Conservation (phyloP, 2,113 vertebrate species). For the Callorhinus ursinus region DNA sequence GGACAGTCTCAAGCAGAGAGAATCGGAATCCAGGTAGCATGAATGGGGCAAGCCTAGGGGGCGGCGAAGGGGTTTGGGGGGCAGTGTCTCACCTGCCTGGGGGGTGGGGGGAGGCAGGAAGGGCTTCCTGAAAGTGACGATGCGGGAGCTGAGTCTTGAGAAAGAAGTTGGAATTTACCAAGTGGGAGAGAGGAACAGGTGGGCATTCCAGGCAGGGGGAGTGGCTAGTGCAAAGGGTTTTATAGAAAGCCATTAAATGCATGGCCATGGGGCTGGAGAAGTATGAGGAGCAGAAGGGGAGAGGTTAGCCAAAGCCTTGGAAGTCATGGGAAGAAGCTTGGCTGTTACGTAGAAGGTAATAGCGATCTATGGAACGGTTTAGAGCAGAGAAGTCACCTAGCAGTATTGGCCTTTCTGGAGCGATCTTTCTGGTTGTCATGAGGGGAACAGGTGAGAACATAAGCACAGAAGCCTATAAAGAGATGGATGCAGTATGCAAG, state of each 20-base stretch:
- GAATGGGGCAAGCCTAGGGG: not conserved
- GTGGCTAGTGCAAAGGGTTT: constrained; percentile 27
- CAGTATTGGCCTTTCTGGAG: not conserved
- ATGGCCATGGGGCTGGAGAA: not conserved
- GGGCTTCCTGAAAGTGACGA: not conserved
- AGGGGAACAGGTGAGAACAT: not conserved
- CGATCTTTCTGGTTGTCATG: not conserved
- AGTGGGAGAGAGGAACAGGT: rapidly evolving
- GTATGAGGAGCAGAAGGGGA: rapidly evolving
- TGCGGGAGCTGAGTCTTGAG: not conserved
- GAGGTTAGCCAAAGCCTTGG: not conserved
- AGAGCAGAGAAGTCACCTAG: not conserved
- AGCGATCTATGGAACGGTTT: constrained; percentile 67
- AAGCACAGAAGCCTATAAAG: not conserved
- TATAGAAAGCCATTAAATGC: not conserved
- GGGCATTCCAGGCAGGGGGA: not conserved
- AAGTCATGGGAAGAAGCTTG: constrained; percentile 5
- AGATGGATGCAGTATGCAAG: not conserved
- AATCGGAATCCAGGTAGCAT: not conserved
- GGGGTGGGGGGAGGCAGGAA: no score
- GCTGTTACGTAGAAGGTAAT: constrained; percentile 91
- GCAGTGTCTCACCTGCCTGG: not conserved
- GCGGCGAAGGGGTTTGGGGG: rapidly evolving
- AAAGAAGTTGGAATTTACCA: not conserved
- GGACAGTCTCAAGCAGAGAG: not conserved